Evolutionary conservation across 2,888 invertebrate genomes (phyloP).

Genomic region (Fragum whitleyi): DNA sequence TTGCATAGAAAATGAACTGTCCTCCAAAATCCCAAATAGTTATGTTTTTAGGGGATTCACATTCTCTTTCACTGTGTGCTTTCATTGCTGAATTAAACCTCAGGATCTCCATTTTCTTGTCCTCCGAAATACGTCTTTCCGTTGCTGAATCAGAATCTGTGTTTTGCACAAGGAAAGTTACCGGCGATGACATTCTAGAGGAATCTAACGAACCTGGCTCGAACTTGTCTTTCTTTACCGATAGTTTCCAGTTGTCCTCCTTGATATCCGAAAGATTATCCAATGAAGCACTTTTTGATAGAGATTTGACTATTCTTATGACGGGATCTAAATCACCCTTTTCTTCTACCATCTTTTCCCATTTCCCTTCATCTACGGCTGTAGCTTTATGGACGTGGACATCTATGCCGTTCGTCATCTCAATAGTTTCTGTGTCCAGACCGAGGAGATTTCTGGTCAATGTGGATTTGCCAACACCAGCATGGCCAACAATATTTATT

Average conservation of each 20-base stretch:
- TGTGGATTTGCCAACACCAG: conserved; percentile 25
- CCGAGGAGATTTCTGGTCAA: conserved; percentile 21
- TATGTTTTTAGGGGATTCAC: not conserved
- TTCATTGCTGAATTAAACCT: not conserved
- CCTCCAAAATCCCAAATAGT: conserved; percentile 41
- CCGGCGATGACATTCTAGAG: not conserved
- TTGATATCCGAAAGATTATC: not conserved
- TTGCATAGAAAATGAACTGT: conserved; percentile 39
- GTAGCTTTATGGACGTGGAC: not conserved
- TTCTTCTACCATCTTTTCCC: not conserved
- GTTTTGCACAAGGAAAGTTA: not conserved
- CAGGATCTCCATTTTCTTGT: not conserved
- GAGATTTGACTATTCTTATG: conserved; percentile 6
- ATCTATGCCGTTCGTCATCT: conserved; percentile 34
- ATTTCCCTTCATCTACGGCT: conserved; percentile 5
- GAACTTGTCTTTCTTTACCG: not conserved
- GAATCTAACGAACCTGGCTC: not conserved
- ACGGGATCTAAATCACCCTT: not conserved
- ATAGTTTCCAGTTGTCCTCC: not conserved
- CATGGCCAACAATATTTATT: conserved; percentile 24
- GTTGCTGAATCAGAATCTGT: not conserved
- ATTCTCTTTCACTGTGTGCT: not conserved
- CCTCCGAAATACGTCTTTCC: not conserved
- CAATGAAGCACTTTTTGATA: not conserved
- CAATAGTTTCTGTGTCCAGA: not conserved